phyloP scores from a whole-genome alignment of 1,140 invertebrate species.

The Venustaconcha ellipsiformis region DNA sequence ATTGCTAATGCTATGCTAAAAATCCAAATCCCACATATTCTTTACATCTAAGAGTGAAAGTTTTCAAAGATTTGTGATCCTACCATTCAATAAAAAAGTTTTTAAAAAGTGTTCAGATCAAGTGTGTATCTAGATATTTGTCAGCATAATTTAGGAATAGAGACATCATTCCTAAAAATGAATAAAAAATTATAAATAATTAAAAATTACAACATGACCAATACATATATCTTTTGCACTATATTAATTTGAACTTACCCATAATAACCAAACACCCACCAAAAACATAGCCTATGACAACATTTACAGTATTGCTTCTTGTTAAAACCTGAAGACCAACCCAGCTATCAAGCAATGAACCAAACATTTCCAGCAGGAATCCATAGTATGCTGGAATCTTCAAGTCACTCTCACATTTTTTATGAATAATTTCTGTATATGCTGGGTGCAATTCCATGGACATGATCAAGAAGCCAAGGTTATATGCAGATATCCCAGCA shows the following conservation, averaged over 20 bases:
- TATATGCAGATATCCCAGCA: conserved; percentile 25
- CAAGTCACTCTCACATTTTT: conserved; percentile 17
- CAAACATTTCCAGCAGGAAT: conserved; percentile 19
- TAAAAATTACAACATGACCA: too few species aligned
- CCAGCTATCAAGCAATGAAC: conserved; percentile 18
- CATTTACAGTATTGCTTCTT: conserved; percentile 2
- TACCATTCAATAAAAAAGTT: too few species aligned
- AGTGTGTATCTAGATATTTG: too few species aligned
- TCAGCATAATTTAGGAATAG: too few species aligned
- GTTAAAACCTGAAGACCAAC: conserved; percentile 14
- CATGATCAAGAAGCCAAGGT: conserved; percentile 19
- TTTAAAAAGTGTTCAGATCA: too few species aligned
- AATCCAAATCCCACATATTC: too few species aligned
- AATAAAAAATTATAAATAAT: too few species aligned
- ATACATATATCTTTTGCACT: too few species aligned
- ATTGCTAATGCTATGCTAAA: too few species aligned
- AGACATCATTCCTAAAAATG: too few species aligned
- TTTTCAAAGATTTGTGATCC: too few species aligned
- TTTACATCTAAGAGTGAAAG: too few species aligned
- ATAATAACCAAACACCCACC: conserved; percentile 10
- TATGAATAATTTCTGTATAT: conserved; percentile 11
- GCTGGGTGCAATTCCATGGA: conserved; percentile 14
- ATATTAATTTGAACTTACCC: conserved; percentile 12
- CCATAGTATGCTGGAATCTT: conserved; percentile 17
- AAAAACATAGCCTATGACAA: conserved; percentile 9